phyloP scores from a whole-genome alignment of 2,888 invertebrate species.

The Malthinus flaveolus region DNA sequence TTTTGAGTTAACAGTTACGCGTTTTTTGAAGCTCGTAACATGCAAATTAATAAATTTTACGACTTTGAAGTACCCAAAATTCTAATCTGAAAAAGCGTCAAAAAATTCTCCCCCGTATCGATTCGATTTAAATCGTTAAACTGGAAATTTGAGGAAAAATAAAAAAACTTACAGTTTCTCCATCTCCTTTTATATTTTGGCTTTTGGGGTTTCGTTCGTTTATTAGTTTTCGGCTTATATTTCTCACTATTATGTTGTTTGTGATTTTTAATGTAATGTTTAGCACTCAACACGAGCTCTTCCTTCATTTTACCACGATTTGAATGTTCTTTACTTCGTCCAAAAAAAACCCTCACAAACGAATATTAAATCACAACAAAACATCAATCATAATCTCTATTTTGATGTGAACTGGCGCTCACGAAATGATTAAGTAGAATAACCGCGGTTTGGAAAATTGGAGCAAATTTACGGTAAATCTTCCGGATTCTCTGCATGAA shows the following conservation, averaged over 20 bases:
- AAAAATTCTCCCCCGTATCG: no score
- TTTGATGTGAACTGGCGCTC: slow-evolving; percentile 8
- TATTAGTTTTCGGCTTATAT: slow-evolving; percentile 7
- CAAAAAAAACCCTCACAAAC: slow-evolving; percentile 10
- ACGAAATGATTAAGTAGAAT: slow-evolving; percentile 21
- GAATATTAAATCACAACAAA: slow-evolving; percentile 8
- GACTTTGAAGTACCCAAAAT: neutral
- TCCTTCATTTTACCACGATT: slow-evolving; percentile 38
- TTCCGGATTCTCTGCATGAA: slow-evolving; percentile 17
- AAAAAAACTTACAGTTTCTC: slow-evolving; percentile 37
- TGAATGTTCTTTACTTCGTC: neutral
- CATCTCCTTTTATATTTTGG: slow-evolving; percentile 29
- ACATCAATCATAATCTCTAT: slow-evolving; percentile 5
- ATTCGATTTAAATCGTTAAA: no score
- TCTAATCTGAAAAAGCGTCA: neutral
- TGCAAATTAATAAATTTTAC: neutral
- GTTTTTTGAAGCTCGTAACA: slow-evolving; percentile 4
- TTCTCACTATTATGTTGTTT: slow-evolving; percentile 30
- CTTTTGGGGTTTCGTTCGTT: slow-evolving; percentile 17
- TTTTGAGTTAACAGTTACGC: slow-evolving; percentile 18
- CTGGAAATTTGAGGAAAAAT: no score
- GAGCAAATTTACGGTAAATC: slow-evolving; percentile 38
- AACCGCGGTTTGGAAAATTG: slow-evolving; percentile 21
- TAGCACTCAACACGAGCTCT: slow-evolving; percentile 44
- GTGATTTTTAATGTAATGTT: slow-evolving; percentile 43